Evolutionary conservation across 2,888 invertebrate genomes (phyloP), one percentile per base, ranked within the genome.

Genomic region (Neocrepidodera transversa): DNA sequence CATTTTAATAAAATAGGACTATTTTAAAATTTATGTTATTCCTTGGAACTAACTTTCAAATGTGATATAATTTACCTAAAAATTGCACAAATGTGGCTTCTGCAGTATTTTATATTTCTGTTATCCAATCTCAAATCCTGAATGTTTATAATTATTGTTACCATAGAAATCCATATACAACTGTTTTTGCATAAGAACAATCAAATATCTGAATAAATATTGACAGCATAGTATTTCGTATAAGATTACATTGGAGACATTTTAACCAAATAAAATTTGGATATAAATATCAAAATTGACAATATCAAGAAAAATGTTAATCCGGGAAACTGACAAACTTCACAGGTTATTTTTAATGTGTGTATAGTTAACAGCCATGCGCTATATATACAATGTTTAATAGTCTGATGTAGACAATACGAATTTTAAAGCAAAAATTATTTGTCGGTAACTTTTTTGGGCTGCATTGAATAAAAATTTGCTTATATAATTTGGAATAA

Each of bases 341-440:
- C 38, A 17, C 16, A 16, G 2, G 1, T 2, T 4, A 2, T 38
- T 38, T 16, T 38, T 38, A 8, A 38, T 17, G 61, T 64, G 64
- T 60, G 50, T 62, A 58, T 58, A 55, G 60, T 56, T 11, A 17
- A 50, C 65, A 60, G 65, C 62, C 65, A 62, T 56, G 14, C 40
- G 20, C 60, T 65, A 62, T 65, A n/a, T n/a, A 62, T 51, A 57
- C 58, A 58, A 57, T 26, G 14, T 36, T 26, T 20, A 47, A 64
- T 60, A 67, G 63, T 62, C 65, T 62, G 62, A 63, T 42, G 20
- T 57, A 58, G 65, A 65, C 67, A 65, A 65, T 67, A 67, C 59
- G 28, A 49, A 50, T 57, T 57, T 50, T 50, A 53, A 17, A 42
- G 40, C 53, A 28, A 36, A 23, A 26, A 45, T 14, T 11, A 6